phyloP scores from a whole-genome alignment of 2,797 vertebrate genomes.

The Loriculus beryllinus region DNA sequence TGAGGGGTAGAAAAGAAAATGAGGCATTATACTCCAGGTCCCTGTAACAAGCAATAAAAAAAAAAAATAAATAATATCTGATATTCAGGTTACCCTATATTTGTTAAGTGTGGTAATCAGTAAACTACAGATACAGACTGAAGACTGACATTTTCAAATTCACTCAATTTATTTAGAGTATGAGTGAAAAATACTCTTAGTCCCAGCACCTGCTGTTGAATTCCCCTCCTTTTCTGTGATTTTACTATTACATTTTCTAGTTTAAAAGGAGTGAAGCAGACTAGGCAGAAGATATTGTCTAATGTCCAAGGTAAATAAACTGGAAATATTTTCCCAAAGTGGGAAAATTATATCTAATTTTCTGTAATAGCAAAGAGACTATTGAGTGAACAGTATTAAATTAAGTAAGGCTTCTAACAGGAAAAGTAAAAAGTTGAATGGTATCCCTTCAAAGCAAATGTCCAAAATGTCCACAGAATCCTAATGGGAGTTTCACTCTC shows the following conservation, averaged over 20 bases:
- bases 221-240: slow-evolving; percentile 14
- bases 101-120: neutral
- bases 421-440: neutral
- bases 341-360: neutral
- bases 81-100: neutral
- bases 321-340: neutral
- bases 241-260: neutral
- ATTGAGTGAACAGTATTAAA: neutral
- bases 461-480: neutral
- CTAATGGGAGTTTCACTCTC: neutral
- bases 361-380: neutral
- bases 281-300: slow-evolving; percentile 15
- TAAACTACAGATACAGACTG: neutral
- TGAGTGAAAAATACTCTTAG: slow-evolving; percentile 8
- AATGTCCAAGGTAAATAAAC: slow-evolving; percentile 28
- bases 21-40: neutral
- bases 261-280: neutral
- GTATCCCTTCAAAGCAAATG: neutral
- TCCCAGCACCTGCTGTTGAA: slow-evolving; percentile 29
- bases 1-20: neutral
- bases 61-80: neutral
- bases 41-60: neutral
- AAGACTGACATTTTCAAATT: neutral
- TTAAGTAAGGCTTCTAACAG: neutral
- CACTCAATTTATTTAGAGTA: neutral